Conservation (phyloP, 2,797 vertebrate genomes). For the Hydrolagus colliei region DNA sequence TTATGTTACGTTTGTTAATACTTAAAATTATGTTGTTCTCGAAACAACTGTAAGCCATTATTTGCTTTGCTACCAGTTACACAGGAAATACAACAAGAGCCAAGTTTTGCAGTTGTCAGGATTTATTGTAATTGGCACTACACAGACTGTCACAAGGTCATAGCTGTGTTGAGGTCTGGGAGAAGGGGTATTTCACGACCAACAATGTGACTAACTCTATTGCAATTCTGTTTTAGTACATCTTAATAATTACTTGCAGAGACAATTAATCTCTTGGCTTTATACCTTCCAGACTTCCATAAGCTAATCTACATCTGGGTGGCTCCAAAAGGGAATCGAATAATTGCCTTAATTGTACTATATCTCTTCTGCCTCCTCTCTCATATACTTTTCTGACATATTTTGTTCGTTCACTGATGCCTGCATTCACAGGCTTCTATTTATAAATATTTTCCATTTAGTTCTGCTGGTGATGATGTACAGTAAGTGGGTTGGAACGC, state of each 20-base stretch:
- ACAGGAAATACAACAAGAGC: conserved; percentile 13
- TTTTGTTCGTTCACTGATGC: not conserved
- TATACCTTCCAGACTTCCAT: not conserved
- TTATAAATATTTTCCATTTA: not conserved
- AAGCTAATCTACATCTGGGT: not conserved
- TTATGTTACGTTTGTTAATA: conserved; percentile 5
- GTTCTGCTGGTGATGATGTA: not conserved
- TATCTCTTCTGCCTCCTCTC: not conserved
- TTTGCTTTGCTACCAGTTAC: conserved; percentile 7
- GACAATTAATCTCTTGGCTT: not conserved
- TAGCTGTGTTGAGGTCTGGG: not conserved
- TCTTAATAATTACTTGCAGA: not conserved
- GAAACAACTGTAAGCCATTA: conserved; percentile 7
- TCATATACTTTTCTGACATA: not conserved
- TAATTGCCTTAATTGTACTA: not conserved
- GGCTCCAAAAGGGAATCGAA: not conserved
- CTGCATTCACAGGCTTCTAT: not conserved
- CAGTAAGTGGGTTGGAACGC: not conserved
- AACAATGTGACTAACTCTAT: not conserved
- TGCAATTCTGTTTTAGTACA: not conserved
- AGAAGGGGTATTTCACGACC: not conserved
- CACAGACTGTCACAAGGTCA: conserved; percentile 28
- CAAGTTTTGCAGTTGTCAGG: conserved; percentile 20
- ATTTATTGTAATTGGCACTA: conserved; percentile 14
- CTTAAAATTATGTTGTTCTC: conserved; percentile 12